A percentile compares a stretch with the other conserved stretches of the same genome.
Conservation (phyloP, 2,888 invertebrate genomes). For the Chrysomela aeneicollis region DNA sequence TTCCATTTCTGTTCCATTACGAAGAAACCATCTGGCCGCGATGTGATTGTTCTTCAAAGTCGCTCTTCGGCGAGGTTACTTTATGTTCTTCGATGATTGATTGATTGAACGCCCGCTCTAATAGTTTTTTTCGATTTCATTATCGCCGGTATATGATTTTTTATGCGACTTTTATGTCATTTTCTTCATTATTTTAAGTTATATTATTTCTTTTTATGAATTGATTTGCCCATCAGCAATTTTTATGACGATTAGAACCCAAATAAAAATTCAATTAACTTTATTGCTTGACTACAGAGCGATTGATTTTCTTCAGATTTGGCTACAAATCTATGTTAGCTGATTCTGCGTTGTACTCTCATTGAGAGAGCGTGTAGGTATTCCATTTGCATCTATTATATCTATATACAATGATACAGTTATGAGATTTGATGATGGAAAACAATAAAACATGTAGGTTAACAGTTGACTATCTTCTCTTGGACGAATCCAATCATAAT, state of each 20-base stretch:
- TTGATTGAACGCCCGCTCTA: background rate
- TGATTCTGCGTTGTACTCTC: too few species aligned
- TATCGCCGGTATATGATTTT: too few species aligned
- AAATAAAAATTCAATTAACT: too few species aligned
- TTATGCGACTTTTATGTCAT: too few species aligned
- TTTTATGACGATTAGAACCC: too few species aligned
- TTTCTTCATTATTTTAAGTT: too few species aligned
- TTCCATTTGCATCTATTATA: background rate
- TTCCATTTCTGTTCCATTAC: slow-evolving; percentile 16
- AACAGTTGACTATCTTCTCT: background rate
- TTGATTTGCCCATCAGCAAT: too few species aligned
- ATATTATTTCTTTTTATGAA: too few species aligned
- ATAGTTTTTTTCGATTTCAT: background rate
- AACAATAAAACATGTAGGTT: background rate
- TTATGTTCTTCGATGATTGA: background rate
- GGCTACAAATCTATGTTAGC: background rate
- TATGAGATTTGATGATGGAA: background rate
- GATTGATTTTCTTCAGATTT: too few species aligned
- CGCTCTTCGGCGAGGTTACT: background rate
- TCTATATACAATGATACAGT: background rate
- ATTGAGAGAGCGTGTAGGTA: background rate
- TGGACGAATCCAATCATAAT: background rate
- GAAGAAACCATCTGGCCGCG: slow-evolving; percentile 13
- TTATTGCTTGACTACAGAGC: too few species aligned
- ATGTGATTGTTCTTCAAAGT: background rate